phyloP scores from a whole-genome alignment of 2,797 vertebrate species.

The Poecilia gillii region DNA sequence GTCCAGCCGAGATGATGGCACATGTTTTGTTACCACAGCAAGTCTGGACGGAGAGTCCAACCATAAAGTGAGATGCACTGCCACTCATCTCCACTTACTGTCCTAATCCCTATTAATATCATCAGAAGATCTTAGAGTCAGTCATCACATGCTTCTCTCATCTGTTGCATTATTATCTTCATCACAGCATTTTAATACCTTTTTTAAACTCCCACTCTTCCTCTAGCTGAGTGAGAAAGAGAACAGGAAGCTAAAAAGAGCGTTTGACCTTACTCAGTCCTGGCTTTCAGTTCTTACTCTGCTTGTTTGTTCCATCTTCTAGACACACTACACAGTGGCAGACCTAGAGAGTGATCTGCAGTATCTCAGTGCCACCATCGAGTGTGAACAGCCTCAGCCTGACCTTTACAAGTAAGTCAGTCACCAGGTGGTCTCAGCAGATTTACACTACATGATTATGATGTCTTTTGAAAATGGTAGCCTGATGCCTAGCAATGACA shows the following conservation, averaged over 20 bases:
- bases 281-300: slow-evolving; percentile 14
- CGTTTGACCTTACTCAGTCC: slow-evolving; percentile 26
- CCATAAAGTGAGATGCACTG: slow-evolving; percentile 86
- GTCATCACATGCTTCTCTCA: neutral
- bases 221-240: slow-evolving; percentile 6
- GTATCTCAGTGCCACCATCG: slow-evolving; percentile 88
- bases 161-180: neutral
- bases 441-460: slow-evolving; percentile 50
- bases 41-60: slow-evolving; percentile 98
- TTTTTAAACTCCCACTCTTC: slow-evolving; percentile 7
- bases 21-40: slow-evolving; percentile 95
- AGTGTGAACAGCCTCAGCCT: slow-evolving; percentile 97
- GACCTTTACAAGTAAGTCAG: slow-evolving; percentile 97
- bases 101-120: neutral
- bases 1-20: slow-evolving; percentile 87
- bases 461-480: slow-evolving; percentile 16
- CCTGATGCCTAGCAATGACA: neutral
- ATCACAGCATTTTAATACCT: neutral
- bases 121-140: neutral
- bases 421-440: slow-evolving; percentile 51
- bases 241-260: slow-evolving; percentile 17
- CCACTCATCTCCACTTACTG: neutral
- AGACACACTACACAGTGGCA: slow-evolving; percentile 94
- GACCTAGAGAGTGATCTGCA: slow-evolving; percentile 88
- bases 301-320: slow-evolving; percentile 37